Evolutionary conservation across 2,888 invertebrate genomes (phyloP).

Genomic region (Psylliodes chrysocephalus): DNA sequence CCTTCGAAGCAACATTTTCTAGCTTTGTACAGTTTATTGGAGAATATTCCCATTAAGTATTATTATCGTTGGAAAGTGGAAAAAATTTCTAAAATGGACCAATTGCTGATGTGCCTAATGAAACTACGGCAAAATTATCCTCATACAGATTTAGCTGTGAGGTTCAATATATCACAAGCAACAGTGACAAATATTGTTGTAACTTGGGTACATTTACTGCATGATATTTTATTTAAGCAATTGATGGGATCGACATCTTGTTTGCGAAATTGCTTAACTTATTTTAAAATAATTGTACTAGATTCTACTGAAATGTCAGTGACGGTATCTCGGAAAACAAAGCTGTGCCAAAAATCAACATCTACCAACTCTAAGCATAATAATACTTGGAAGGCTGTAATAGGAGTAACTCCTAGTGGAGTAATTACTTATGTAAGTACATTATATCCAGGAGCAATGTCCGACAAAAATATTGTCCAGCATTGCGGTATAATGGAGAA

Average conservation of each 20-base stretch:
- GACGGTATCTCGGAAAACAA: background rate
- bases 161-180: background rate
- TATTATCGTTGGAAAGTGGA: conserved; percentile 5
- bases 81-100: conserved; percentile 13
- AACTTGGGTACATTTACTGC: conserved; percentile 4
- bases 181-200: conserved; percentile 6
- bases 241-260: too few species aligned
- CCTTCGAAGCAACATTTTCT: too few species aligned
- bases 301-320: too few species aligned
- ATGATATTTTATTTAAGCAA: background rate
- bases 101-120: conserved; percentile 12
- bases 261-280: too few species aligned
- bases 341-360: conserved; percentile 22
- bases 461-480: conserved; percentile 47
- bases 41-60: conserved; percentile 7
- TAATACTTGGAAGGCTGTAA: conserved; percentile 27
- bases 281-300: too few species aligned
- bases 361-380: conserved; percentile 33
- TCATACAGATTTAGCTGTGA: conserved; percentile 1
- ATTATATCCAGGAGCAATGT: conserved; percentile 49
- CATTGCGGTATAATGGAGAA: conserved; percentile 42
- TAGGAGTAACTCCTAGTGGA: conserved; percentile 51
- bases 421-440: conserved; percentile 48
- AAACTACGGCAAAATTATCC: conserved; percentile 14
- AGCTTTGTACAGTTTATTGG: background rate